Evolutionary conservation across 2,113 vertebrate species (phyloP).

Genomic region (Pangasianodon gigas): DNA sequence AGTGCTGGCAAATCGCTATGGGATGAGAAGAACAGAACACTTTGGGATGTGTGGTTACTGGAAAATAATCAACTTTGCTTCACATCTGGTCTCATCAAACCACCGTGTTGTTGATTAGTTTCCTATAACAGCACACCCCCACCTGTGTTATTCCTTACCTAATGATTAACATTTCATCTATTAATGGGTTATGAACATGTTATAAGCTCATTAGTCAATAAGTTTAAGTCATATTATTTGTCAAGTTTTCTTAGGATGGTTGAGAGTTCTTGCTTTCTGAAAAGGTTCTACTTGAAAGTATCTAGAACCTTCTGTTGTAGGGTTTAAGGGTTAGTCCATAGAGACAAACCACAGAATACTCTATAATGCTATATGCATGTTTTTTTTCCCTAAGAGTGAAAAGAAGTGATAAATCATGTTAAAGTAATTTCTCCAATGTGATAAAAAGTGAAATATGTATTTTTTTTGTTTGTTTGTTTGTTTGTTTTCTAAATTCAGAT

Average conservation of each 20-base stretch:
- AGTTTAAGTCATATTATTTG: background rate
- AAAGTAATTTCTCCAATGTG: background rate
- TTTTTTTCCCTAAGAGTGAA: background rate
- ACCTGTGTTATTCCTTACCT: background rate
- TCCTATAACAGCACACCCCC: background rate
- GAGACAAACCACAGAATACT: background rate
- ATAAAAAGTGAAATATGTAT: background rate
- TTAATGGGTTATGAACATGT: background rate
- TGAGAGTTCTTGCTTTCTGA: background rate
- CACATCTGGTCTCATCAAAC: background rate
- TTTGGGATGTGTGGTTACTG: background rate
- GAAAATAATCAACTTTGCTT: background rate
- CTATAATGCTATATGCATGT: background rate
- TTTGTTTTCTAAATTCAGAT: background rate
- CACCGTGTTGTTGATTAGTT: background rate
- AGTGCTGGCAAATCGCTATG: background rate
- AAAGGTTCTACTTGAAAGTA: background rate
- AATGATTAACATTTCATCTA: background rate
- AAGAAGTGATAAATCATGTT: background rate
- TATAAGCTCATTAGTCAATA: background rate
- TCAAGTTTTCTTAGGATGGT: background rate
- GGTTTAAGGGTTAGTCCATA: background rate
- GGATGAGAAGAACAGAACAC: background rate
- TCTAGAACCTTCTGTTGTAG: background rate
- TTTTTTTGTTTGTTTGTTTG: background rate